These are phyloP conservation scores for Copsychus sechellarum DNA, from an alignment of 2,113 vertebrate species.

Conservation along the genomic window DNA sequence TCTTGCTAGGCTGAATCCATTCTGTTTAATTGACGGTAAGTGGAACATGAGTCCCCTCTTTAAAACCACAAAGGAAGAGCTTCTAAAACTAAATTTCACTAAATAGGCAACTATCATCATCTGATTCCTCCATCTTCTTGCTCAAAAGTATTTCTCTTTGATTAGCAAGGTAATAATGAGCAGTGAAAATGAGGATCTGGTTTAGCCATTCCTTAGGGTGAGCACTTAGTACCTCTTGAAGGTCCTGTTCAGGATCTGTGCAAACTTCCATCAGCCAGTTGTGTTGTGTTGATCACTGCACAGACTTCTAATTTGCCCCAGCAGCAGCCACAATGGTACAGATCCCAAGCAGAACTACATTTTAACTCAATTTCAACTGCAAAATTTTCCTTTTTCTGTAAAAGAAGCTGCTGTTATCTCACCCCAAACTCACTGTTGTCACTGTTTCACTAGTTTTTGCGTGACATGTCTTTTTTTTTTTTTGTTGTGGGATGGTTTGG, in stretches of 20 bases:
- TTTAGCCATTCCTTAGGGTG: not conserved
- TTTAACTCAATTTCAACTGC: not conserved
- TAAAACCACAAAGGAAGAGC: not conserved
- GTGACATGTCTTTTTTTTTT: too few species aligned
- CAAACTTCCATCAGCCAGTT: not conserved
- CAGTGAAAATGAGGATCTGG: not conserved
- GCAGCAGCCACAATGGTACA: not conserved
- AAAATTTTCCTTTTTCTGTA: not conserved
- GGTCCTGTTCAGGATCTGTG: not conserved
- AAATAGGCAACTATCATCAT: not conserved
- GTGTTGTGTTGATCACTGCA: not conserved
- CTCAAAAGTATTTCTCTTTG: not conserved
- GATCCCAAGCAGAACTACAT: not conserved
- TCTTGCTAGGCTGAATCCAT: not conserved
- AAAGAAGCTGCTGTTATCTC: not conserved
- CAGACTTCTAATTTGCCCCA: not conserved
- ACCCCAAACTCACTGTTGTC: not conserved
- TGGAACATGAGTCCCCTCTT: not conserved
- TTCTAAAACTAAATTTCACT: not conserved
- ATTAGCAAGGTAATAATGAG: not conserved
- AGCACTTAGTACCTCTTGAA: not conserved
- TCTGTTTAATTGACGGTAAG: not conserved
- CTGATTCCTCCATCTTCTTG: not conserved
- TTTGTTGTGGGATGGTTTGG: too few species aligned
- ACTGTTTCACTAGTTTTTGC: not conserved